Percentiles rank a stretch among this genome's conserved stretches.
These are phyloP conservation scores for Drosophila pachea DNA, from an alignment of 1,140 invertebrate genomes.

Conservation along the genomic window DNA sequence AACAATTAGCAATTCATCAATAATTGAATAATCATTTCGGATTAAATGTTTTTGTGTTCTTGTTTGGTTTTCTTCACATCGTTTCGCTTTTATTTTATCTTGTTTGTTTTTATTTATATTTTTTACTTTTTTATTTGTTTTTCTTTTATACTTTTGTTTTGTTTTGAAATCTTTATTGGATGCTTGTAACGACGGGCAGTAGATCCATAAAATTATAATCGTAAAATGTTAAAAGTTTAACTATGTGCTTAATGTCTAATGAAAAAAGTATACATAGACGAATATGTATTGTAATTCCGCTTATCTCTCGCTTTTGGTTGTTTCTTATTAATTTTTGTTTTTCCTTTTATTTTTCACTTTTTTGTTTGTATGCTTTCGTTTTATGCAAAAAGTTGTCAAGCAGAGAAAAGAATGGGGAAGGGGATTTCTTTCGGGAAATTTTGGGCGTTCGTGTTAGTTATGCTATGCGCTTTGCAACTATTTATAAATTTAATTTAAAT, in stretches of 20 bases:
- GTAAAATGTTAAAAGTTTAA: conserved; percentile 79
- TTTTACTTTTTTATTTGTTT: conserved; percentile 28
- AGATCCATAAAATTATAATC: conserved; percentile 78
- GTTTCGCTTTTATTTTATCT: conserved; percentile 29
- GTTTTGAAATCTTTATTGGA: conserved; percentile 78
- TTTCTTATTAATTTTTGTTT: conserved; percentile 28
- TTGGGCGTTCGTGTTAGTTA: conserved; percentile 50
- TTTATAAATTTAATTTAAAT: conserved; percentile 77
- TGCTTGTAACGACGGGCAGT: conserved; percentile 78
- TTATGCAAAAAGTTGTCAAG: conserved; percentile 46
- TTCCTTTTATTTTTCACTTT: conserved; percentile 14
- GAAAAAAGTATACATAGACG: conserved; percentile 79
- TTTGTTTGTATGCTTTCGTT: conserved; percentile 13
- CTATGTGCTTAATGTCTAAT: conserved; percentile 78
- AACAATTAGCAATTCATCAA: conserved; percentile 43
- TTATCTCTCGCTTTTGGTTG: conserved; percentile 53
- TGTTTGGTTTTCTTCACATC: conserved; percentile 30
- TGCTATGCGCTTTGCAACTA: conserved; percentile 73
- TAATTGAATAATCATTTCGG: conserved; percentile 31
- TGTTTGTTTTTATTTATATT: conserved; percentile 25
- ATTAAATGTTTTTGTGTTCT: conserved; percentile 26
- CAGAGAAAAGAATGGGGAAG: conserved; percentile 24
- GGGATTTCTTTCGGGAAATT: not conserved
- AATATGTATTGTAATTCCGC: conserved; percentile 73
- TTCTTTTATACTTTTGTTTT: conserved; percentile 16